phyloP scores from a whole-genome alignment of 2,113 vertebrate species.

The Sterrhoptilus dennistouni region DNA sequence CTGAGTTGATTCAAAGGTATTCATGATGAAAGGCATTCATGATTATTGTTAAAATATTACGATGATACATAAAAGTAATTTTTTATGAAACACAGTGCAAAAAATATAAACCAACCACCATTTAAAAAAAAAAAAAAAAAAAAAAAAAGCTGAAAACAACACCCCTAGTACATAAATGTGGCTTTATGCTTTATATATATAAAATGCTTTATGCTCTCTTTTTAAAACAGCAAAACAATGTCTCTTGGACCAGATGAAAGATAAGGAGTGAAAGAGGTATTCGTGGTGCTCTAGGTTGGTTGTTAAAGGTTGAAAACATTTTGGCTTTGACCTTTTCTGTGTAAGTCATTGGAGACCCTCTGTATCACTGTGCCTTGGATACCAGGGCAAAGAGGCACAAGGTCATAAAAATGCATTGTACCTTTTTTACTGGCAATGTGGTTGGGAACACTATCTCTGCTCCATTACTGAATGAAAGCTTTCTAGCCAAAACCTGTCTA shows the following conservation, averaged over 20 bases:
- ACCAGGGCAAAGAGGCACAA: background rate
- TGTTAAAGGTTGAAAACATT: background rate
- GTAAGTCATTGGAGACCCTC: background rate
- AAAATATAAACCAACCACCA: background rate
- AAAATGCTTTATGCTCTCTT: background rate
- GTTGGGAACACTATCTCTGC: background rate
- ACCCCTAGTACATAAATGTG: accelerated
- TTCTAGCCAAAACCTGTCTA: background rate
- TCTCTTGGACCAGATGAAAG: background rate
- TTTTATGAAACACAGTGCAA: background rate
- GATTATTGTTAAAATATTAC: background rate
- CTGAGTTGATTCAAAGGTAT: background rate
- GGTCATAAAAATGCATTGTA: background rate
- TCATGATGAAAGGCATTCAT: background rate
- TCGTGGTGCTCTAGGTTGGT: background rate
- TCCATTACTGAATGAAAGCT: background rate
- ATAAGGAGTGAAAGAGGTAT: background rate
- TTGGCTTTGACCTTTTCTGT: background rate
- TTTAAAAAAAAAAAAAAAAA: background rate
- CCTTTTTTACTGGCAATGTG: background rate
- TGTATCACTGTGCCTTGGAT: background rate
- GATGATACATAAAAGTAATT: background rate
- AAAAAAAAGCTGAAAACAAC: background rate
- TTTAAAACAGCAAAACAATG: background rate
- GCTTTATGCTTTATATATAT: background rate